Evolutionary conservation across 2,888 invertebrate species (phyloP), one percentile per base, ranked within the genome.

Genomic region (Oscheius sp.): DNA sequence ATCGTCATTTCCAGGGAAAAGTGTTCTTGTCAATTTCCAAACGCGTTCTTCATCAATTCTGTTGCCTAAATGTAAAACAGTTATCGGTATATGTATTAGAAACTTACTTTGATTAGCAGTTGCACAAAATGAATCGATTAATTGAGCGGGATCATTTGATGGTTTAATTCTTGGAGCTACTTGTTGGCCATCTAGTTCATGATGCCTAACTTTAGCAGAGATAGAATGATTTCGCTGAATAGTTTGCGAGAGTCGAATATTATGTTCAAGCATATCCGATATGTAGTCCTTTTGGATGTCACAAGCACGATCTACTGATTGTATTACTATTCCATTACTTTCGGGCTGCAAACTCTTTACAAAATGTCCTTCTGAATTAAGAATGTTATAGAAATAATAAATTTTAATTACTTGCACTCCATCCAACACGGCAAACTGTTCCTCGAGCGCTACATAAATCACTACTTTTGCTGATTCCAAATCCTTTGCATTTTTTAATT

Each of bases 21-120:
- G 70, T 3, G 72, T 71, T 1, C 63, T 23, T 23, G 72, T 65
- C 34, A 80, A 69, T 46, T 70, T 71, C 79, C 79, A 80, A 3
- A 80, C 74, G 0, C 74, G 70, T 8, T 48, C 63, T 29, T 78
- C 73, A 12, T 48, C 50, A 17, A 8, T 50, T 48, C 64, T 6
- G n/a, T 33, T 52, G 29, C 64, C 64, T 64, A 31, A 48, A 33
- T 15, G 1, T 12, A 20, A 20, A 12, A 29, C 48, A 33, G 10
- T 2, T 25, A 37, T n/a, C n/a, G n/a, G 20, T 29, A 6, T 25
- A 55, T 3, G 34, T 5, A 52, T 15, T 31, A 15, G 17, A 65
- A 39, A 53, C 65, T 37, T n/a, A 52, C 73, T 70, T 48, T 73
- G 73, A n/a, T 45, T 25, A 15, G 73, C 67, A 2, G 73, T 73